phyloP scores from a whole-genome alignment of 53 echinoderm and acorn worm species.

The Antedon mediterranea region DNA sequence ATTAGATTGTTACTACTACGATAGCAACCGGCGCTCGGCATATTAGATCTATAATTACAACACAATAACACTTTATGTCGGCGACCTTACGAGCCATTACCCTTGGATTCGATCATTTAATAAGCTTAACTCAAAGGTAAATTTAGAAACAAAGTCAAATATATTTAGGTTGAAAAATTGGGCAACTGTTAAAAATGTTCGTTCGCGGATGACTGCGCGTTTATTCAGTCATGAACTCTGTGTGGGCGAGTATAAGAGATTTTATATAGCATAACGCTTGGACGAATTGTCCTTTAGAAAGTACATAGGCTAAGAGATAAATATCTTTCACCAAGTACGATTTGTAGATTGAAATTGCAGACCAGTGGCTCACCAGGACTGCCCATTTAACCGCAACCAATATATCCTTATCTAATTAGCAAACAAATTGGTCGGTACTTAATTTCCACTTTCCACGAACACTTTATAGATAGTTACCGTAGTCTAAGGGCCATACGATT shows the following conservation, averaged over 20 bases:
- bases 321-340: too few relatives aligned
- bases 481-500: too few relatives aligned
- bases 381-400: too few relatives aligned
- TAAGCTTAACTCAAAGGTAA: neutral
- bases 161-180: neutral
- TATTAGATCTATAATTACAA: neutral
- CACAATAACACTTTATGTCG: neutral
- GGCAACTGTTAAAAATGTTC: neutral
- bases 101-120: neutral
- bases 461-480: too few relatives aligned
- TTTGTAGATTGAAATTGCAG: too few relatives aligned
- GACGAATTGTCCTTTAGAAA: neutral
- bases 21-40: neutral
- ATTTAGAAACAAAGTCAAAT: neutral
- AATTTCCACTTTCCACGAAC: too few relatives aligned
- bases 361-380: too few relatives aligned
- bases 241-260: neutral
- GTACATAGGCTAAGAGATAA: too few relatives aligned
- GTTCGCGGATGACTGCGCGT: neutral
- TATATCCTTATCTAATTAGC: too few relatives aligned
- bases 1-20: too few relatives aligned
- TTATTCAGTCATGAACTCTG: neutral
- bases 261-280: neutral
- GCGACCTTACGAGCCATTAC: neutral
- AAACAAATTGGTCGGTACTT: too few relatives aligned